Percentiles rank a stretch among this genome's conserved stretches.
phyloP scores from a whole-genome alignment of 1,140 invertebrate species.

The Calephelis virginiensis region DNA sequence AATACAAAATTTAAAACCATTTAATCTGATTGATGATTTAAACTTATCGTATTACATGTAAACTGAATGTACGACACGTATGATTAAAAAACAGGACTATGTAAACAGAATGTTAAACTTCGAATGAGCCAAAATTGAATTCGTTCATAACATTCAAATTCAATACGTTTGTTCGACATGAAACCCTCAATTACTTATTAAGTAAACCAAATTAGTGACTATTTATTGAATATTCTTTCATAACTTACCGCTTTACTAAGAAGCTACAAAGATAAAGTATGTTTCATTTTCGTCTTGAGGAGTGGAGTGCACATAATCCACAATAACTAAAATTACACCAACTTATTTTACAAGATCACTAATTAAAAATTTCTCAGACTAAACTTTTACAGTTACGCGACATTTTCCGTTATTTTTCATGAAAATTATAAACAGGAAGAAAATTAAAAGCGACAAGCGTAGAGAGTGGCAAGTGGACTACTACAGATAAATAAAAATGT shows the following conservation, averaged over 20 bases:
- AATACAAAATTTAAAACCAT: background rate
- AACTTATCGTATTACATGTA: background rate
- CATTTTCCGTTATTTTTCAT: slow-evolving; percentile 74
- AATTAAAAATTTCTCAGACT: slow-evolving; percentile 1
- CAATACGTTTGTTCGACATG: background rate
- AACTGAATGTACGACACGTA: background rate
- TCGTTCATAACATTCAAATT: background rate
- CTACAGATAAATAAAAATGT: slow-evolving; percentile 32
- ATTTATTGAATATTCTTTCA: slow-evolving; percentile 31
- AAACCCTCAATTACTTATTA: background rate
- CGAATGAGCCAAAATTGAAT: background rate
- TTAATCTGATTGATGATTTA: slow-evolving; percentile 6
- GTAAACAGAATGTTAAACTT: background rate
- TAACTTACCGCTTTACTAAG: slow-evolving; percentile 61
- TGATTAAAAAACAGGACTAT: background rate
- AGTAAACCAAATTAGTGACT: background rate
- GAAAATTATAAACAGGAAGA: slow-evolving; percentile 64
- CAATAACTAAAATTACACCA: slow-evolving; percentile 34
- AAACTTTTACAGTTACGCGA: slow-evolving; percentile 56
- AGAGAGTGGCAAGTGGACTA: slow-evolving; percentile 42
- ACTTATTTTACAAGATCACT: slow-evolving; percentile 12
- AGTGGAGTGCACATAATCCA: slow-evolving; percentile 66
- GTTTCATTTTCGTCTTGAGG: slow-evolving; percentile 69
- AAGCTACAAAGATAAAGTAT: slow-evolving; percentile 64
- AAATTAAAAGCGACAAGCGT: slow-evolving; percentile 57